phyloP scores from a whole-genome alignment of 2,113 vertebrate genomes.

The Lagopus muta region DNA sequence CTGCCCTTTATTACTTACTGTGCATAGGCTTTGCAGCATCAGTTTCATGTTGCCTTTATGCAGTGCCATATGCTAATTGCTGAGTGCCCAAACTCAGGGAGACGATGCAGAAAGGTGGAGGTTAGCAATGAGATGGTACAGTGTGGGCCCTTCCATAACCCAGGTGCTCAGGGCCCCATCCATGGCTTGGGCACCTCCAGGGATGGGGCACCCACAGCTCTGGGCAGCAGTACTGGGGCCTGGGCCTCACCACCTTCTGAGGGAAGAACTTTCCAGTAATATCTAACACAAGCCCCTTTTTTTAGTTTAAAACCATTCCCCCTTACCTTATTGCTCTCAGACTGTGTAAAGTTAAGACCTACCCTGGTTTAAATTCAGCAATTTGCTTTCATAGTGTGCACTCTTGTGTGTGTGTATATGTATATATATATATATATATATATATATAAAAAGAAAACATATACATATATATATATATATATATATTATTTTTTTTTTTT shows the following conservation, averaged over 20 bases:
- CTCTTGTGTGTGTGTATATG: background rate
- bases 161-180: no score
- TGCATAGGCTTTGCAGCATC: accelerated
- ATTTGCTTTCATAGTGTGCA: accelerated
- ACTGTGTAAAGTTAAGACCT: background rate
- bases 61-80: accelerated
- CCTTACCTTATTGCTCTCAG: background rate
- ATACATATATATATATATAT: no score
- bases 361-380: background rate
- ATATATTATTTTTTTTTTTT: no score
- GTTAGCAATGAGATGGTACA: background rate
- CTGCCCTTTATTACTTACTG: accelerated
- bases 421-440: no score
- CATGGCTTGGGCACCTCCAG: no score
- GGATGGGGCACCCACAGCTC: no score
- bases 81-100: accelerated
- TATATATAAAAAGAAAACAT: no score
- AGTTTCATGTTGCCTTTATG: accelerated
- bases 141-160: accelerated
- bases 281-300: background rate
- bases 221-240: no score
- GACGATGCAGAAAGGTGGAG: background rate
- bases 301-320: background rate
- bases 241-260: no score
- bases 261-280: no score